These are phyloP conservation scores for Indri indri DNA, from an alignment of 2,113 vertebrate genomes.

Conservation along the genomic window DNA sequence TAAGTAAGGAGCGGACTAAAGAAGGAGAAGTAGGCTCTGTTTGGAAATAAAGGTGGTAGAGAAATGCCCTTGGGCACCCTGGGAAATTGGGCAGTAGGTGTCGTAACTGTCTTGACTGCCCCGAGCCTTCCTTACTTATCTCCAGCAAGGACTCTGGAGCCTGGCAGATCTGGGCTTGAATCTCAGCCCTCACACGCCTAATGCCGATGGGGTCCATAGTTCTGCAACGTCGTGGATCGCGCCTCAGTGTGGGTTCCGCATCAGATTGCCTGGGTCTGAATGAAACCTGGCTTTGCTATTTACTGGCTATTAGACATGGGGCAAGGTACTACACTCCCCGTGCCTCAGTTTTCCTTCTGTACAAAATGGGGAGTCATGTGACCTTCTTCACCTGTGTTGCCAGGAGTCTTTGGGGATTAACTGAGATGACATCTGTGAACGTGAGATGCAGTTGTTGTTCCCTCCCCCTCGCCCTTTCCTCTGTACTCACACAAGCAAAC, in stretches of 20 bases:
- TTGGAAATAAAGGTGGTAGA: not conserved
- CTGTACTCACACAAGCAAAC: not conserved
- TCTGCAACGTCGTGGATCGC: not conserved
- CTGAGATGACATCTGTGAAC: not conserved
- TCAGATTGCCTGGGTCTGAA: not conserved
- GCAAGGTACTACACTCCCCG: not conserved
- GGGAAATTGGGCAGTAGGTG: not conserved
- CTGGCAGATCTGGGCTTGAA: not conserved
- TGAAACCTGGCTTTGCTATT: not conserved
- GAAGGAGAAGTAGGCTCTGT: not conserved
- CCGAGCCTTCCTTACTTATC: not conserved
- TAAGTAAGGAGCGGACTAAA: not conserved
- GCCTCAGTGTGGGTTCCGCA: not conserved
- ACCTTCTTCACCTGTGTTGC: not conserved
- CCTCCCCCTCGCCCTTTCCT: not conserved
- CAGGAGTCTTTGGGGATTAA: not conserved
- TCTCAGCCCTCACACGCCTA: not conserved
- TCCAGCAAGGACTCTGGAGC: not conserved
- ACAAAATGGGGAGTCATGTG: not conserved
- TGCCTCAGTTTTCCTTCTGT: not conserved
- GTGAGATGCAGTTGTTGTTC: fast-evolving
- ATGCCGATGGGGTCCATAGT: not conserved
- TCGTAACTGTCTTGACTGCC: not conserved
- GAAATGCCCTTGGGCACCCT: not conserved
- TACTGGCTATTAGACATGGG: not conserved